Conservation (phyloP, 2,888 invertebrate species). For the Apamea crenata region DNA sequence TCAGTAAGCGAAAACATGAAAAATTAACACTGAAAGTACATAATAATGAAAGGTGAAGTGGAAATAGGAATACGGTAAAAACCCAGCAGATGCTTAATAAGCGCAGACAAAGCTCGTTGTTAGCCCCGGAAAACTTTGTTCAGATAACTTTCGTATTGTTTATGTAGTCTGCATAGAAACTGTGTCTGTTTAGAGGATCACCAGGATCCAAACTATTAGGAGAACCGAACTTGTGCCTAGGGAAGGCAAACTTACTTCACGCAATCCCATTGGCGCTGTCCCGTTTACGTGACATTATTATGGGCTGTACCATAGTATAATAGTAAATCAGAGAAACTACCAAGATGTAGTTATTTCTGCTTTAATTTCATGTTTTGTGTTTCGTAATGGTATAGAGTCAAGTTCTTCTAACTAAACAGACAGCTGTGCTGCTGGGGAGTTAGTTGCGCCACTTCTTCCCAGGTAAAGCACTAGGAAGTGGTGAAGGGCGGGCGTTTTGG, state of each 20-base stretch:
- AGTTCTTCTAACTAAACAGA: background rate
- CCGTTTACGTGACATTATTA: background rate
- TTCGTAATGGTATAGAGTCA: background rate
- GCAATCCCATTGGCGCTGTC: background rate
- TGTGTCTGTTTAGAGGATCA: constrained; percentile 4
- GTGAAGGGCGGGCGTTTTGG: background rate
- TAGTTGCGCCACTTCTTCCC: background rate
- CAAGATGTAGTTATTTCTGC: background rate
- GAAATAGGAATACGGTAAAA: background rate
- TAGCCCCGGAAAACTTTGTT: constrained; percentile 16
- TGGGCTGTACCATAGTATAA: background rate
- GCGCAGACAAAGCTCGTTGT: constrained; percentile 3
- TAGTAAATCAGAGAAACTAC: background rate
- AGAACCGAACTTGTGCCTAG: constrained; percentile 1
- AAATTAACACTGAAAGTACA: background rate
- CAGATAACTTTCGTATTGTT: constrained; percentile 7
- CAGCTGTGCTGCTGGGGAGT: background rate
- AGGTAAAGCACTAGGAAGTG: background rate
- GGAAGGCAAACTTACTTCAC: background rate
- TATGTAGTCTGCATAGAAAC: constrained; percentile 7
- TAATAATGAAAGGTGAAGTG: background rate
- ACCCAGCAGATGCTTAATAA: constrained; percentile 21
- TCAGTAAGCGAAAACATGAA: background rate
- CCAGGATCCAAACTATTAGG: background rate
- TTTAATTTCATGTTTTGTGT: background rate